Conservation (phyloP, 2,113 vertebrate species). For the Ophthalmolycus amberensis region DNA sequence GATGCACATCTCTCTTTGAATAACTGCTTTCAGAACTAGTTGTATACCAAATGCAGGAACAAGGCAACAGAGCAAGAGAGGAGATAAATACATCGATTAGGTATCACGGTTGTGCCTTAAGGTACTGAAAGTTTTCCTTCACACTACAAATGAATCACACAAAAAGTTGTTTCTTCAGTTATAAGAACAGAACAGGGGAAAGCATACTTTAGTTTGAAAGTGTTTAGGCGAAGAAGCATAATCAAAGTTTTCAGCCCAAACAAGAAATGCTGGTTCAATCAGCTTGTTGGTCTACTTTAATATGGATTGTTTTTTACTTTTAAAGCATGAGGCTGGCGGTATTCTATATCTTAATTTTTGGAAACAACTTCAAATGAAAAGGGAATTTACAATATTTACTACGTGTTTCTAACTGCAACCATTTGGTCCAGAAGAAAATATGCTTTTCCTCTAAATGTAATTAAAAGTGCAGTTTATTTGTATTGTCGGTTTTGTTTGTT, state of each 20-base stretch:
- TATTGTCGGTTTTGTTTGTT: not conserved
- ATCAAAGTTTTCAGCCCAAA: slow-evolving; percentile 10
- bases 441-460: too few relatives aligned
- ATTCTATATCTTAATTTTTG: not conserved
- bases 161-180: not conserved
- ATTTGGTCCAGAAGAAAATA: not conserved
- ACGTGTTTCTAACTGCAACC: not conserved
- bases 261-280: not conserved
- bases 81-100: not conserved
- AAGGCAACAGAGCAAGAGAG: not conserved
- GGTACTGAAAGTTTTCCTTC: slow-evolving; percentile 5
- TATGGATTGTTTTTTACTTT: not conserved
- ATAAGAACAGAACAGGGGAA: not conserved
- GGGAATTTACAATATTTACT: not conserved
- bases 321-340: not conserved
- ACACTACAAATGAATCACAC: slow-evolving; percentile 5
- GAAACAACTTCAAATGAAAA: not conserved
- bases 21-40: not conserved
- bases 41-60: not conserved
- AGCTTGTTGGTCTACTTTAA: not conserved
- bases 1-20: not conserved
- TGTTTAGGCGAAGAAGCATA: not conserved
- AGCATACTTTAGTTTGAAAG: not conserved
- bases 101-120: not conserved
- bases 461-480: not conserved